A percentile compares a stretch with the other conserved stretches of the same genome.
These are phyloP conservation scores for Galerucella pusilla DNA, from an alignment of 2,888 invertebrate species.

Conservation along the genomic window DNA sequence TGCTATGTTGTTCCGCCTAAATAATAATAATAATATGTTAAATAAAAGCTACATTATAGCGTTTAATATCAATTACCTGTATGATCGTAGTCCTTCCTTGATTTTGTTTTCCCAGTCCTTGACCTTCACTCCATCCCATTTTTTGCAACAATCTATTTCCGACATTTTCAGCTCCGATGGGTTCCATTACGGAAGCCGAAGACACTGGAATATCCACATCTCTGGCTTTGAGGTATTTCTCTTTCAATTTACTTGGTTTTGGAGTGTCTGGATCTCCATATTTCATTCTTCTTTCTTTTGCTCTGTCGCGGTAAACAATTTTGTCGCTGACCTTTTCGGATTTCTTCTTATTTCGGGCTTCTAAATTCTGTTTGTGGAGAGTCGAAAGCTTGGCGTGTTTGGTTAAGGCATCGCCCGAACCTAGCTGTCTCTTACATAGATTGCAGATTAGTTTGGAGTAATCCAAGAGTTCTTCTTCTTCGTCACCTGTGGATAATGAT, in stretches of 20 bases:
- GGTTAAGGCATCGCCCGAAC: conserved; percentile 85
- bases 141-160: conserved; percentile 95
- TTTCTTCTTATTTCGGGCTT: conserved; percentile 59
- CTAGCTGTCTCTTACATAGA: conserved; percentile 94
- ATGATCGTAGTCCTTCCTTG: conserved; percentile 95
- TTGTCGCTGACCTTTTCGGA: conserved; percentile 55
- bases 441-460: conserved; percentile 92
- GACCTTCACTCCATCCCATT: conserved; percentile 99
- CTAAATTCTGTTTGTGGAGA: conserved; percentile 91
- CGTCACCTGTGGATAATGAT: conserved; percentile 60
- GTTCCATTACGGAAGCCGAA: conserved; percentile 72
- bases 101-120: conserved; percentile 92
- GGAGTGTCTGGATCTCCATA: conserved; percentile 90
- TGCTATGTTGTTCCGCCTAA: conserved; percentile 69
- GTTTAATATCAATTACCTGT: conserved; percentile 70
- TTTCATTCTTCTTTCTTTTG: conserved; percentile 93
- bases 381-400: conserved; percentile 95
- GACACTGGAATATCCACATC: conserved; percentile 65
- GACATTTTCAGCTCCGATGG: conserved; percentile 88
- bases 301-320: conserved; percentile 88
- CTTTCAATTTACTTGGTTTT: conserved; percentile 78
- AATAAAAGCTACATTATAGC: background rate
- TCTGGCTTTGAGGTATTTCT: conserved; percentile 75
- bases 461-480: conserved; percentile 84
- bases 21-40: conserved; percentile 44